Percentiles rank a stretch among this genome's conserved stretches.
Evolutionary conservation across 2,888 invertebrate genomes (phyloP).

Genomic region (Drosophila recens): DNA sequence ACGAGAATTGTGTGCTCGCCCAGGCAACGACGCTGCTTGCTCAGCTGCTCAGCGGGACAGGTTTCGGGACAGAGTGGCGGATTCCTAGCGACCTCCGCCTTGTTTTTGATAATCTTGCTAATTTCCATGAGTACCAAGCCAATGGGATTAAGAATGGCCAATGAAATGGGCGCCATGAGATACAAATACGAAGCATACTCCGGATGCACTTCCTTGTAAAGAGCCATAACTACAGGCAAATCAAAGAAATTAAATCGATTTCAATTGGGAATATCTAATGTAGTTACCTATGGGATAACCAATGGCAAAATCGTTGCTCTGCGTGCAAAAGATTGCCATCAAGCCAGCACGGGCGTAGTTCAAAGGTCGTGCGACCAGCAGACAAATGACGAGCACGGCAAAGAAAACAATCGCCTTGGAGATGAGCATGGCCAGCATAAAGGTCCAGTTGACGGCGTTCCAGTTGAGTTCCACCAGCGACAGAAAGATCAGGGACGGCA

Average conservation of each 20-base stretch:
- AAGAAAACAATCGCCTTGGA: constrained; percentile 95
- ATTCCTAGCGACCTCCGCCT: constrained; percentile 71
- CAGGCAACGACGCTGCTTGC: constrained; percentile 73
- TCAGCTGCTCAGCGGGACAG: constrained; percentile 77
- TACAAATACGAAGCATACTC: constrained; percentile 96
- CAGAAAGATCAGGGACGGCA: constrained; percentile 96
- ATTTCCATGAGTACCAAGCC: constrained; percentile 96
- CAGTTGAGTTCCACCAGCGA: constrained; percentile 94
- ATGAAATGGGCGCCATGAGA: constrained; percentile 96
- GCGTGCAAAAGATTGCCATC: constrained; percentile 97
- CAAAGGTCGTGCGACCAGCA: constrained; percentile 92
- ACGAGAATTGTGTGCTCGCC: constrained; percentile 79
- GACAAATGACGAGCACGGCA: constrained; percentile 90
- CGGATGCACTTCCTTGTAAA: constrained; percentile 94
- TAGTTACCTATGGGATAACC: constrained; percentile 94
- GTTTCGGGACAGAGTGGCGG: constrained; percentile 81
- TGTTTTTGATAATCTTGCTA: constrained; percentile 85
- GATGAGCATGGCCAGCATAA: constrained; percentile 93
- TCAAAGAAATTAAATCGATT: constrained; percentile 40
- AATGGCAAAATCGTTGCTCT: constrained; percentile 98
- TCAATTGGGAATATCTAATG: not conserved
- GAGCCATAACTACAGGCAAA: constrained; percentile 89
- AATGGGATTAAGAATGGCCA: constrained; percentile 96
- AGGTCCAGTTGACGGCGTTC: constrained; percentile 94
- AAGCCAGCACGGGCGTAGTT: constrained; percentile 95